These are phyloP conservation scores for Nomada fucata DNA, from an alignment of 2,888 invertebrate species.

Conservation along the genomic window DNA sequence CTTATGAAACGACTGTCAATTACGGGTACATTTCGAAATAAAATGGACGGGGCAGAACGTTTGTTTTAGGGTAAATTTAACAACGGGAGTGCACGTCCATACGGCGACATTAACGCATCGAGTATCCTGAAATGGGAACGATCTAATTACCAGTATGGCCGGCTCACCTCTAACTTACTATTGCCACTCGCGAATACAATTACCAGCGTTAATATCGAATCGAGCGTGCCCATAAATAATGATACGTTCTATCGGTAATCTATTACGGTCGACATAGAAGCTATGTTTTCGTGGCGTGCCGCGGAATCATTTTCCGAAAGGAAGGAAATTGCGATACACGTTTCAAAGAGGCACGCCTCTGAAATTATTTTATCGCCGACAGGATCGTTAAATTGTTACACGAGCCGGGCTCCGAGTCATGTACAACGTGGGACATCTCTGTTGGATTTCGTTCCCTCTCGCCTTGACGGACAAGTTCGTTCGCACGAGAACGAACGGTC, in stretches of 20 bases:
- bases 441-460: conserved; percentile 14
- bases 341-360: conserved; percentile 43
- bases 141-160: conserved; percentile 47
- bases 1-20: no score
- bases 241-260: conserved; percentile 28
- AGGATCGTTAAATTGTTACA: conserved; percentile 50
- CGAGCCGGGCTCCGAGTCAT: conserved; percentile 15
- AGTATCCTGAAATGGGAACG: conserved; percentile 29
- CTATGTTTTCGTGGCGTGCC: conserved; percentile 30
- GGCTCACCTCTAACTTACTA: conserved; percentile 51
- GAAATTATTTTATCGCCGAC: conserved; percentile 46
- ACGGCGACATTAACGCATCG: background rate
- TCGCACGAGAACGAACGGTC: conserved; percentile 30
- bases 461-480: conserved; percentile 10
- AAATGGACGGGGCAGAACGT: no score
- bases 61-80: background rate
- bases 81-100: background rate
- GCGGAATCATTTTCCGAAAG: conserved; percentile 28
- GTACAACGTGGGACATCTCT: background rate
- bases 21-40: no score
- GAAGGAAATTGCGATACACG: conserved; percentile 39
- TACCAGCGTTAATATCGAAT: conserved; percentile 28
- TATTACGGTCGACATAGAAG: conserved; percentile 18
- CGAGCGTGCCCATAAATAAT: conserved; percentile 42
- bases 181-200: conserved; percentile 50